Evolutionary conservation across 2,797 vertebrate genomes (phyloP), one percentile per base, ranked within the genome.

Genomic region (Pseudotriccus pelzelni): DNA sequence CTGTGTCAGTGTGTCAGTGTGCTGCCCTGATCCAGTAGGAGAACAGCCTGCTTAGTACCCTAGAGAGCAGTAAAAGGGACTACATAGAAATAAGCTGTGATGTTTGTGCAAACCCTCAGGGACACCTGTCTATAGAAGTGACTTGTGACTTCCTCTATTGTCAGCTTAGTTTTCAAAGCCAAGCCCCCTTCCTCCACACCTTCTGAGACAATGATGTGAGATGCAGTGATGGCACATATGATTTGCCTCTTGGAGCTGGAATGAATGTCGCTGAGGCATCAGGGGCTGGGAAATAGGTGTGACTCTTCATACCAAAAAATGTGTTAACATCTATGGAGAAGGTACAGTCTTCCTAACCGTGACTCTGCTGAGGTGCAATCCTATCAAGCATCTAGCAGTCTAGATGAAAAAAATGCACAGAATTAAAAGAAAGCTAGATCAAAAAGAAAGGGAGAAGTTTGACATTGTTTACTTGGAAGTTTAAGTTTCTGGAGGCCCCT

Each of bases 201-300:
- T 46, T 75, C 21, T 55, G 52, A 82, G 20, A 27, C 25, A 53
- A 11, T 5, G 5, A 36, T 1, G 13, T 46, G 63, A 72, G 70
- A 34, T 59, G 36, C 43, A 68, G 7, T 30, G 43, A 36, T 4
- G 4, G 21, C 8, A 6, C 0, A 0, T 27, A 9, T 14, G 63
- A 19, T 37, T 44, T 37, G 8, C n/a, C 43, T 88, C 64, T 32
- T 86, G 43, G 22, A 39, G 20, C 12, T 41, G n/a, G 47, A 32
- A 34, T 47, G 21, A 39, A 17, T 9, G 18, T 12, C 18, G 14
- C 63, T n/a, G 60, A 73, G 69, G 15, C 25, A 21, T 59, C 49
- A 55, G 12, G 1, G 0, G n/a, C 46, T 69, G 63, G 55, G 55
- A 52, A 87, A 58, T 17, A 44, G 2, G 2, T 36, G 25, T 49